A percentile compares a stretch with the other conserved stretches of the same genome.
These are phyloP conservation scores for Paratilapia polleni DNA, from an alignment of 2,113 vertebrate species.

Conservation along the genomic window DNA sequence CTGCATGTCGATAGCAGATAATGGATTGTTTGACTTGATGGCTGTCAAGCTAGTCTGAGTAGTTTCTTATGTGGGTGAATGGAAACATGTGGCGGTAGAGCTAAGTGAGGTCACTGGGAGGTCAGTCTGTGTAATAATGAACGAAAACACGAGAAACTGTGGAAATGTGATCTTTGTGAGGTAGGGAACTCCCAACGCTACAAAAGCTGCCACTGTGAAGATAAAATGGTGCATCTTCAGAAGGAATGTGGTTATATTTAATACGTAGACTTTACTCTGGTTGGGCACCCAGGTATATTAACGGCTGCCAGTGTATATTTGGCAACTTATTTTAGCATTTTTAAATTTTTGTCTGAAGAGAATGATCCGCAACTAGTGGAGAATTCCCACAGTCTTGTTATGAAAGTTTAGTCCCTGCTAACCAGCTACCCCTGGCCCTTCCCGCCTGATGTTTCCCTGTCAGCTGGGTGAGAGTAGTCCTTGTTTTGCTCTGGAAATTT, in stretches of 20 bases:
- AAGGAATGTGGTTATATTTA: not conserved
- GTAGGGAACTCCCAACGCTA: not conserved
- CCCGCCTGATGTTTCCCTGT: not conserved
- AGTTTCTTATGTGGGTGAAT: constrained; percentile 41
- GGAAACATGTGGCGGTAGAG: constrained; percentile 40
- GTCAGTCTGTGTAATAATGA: constrained; percentile 41
- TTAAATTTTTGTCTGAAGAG: not conserved
- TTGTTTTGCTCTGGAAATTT: too few species aligned
- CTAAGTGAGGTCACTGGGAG: constrained; percentile 48
- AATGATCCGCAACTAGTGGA: not conserved
- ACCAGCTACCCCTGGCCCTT: too few species aligned
- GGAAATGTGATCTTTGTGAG: constrained; percentile 19
- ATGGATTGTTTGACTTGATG: constrained; percentile 46
- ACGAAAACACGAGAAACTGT: constrained; percentile 36
- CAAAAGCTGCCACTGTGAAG: not conserved
- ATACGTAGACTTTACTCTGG: not conserved
- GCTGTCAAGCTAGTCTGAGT: constrained; percentile 33
- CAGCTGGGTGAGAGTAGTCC: too few species aligned
- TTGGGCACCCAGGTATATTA: not conserved
- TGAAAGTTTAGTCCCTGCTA: too few species aligned
- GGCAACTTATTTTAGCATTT: not conserved
- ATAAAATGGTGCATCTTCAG: not conserved
- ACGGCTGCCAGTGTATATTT: not conserved
- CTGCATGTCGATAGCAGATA: constrained; percentile 33
- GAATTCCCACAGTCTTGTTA: not conserved